Conservation (phyloP, 1,140 invertebrate species). For the Aricia agestis region DNA sequence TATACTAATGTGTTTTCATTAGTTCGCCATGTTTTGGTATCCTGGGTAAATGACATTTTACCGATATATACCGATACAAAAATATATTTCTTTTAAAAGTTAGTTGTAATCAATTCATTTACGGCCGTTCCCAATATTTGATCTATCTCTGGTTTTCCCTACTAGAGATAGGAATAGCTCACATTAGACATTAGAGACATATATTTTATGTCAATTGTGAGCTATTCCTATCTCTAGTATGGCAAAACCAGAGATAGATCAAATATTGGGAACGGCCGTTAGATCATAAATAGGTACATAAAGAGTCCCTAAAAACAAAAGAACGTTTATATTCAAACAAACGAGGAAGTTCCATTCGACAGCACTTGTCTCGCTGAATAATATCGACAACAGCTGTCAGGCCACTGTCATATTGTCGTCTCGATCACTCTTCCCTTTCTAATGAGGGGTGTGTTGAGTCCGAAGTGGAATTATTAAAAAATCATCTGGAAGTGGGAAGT, state of each 20-base stretch:
- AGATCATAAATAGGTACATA: background rate
- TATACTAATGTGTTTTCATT: background rate
- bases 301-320: background rate
- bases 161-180: too few species aligned
- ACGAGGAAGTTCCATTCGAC: constrained; percentile 1
- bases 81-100: background rate
- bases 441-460: constrained; percentile 55
- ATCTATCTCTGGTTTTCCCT: too few species aligned
- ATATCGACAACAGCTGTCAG: constrained; percentile 58
- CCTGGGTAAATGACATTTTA: too few species aligned
- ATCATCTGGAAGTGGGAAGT: constrained; percentile 67
- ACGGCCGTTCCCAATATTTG: too few species aligned
- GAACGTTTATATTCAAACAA: background rate
- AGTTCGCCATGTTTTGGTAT: too few species aligned
- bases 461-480: constrained; percentile 72
- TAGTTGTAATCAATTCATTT: background rate
- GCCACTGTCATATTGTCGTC: constrained; percentile 61
- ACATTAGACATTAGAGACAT: too few species aligned
- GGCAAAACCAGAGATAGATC: too few species aligned
- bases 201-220: too few species aligned
- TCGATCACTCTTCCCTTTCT: constrained; percentile 61
- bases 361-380: constrained; percentile 41
- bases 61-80: too few species aligned
- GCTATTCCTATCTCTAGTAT: too few species aligned
- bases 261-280: too few species aligned